Evolutionary conservation across 1,140 invertebrate species (phyloP), one percentile per base, ranked within the genome.

Genomic region (Lutraria rhynchaena): DNA sequence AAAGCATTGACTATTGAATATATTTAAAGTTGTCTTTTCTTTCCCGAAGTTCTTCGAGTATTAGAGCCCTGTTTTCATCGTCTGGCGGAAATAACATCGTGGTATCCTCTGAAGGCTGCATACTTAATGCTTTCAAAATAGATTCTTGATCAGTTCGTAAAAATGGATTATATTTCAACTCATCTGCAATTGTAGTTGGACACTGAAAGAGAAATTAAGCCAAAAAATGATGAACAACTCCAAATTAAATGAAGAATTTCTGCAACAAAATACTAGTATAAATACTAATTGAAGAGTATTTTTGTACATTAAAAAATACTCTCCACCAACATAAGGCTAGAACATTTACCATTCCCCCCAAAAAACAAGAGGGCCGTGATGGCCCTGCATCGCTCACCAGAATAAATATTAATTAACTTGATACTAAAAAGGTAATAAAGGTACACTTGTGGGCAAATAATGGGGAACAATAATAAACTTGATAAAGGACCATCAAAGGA

Each of bases 151-250:
- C 55, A 24, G 87, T 88, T 17, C 88, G 69, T 69, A 89, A 69
- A 57, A 88, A 89, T 41, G 88, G 88, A 65, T 89, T 89, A 58
- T 87, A 88, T 7, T 37, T 35, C 57, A 86, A 86, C 46, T 89
- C 88, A 51, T 89, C 88, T n/a, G 33, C 78, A n/a, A 89, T 81
- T n/a, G 83, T 86, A 3, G 86, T 86, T 37, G 88, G 88, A 81
- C 82, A 85, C 88, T 89, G 83, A 15, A 85, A 77, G 1, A 73
- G 27, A 80, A 58, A 51, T 71, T 49, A 71, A 24, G 37, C 53
- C 37, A 4, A 24, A 24, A 75, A 37, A 49, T 31, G 51, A 60
- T 55, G 3, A 27, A 27, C 13, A 22, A 27, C 29, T 3, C 27
- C 51, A n/a, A 24, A 24, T 4, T 53, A 53, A 9, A 53, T 5